Percentiles rank a stretch among this genome's conserved stretches.
phyloP scores from a whole-genome alignment of 2,113 vertebrate genomes.

The Rhinopomastus cyanomelas region DNA sequence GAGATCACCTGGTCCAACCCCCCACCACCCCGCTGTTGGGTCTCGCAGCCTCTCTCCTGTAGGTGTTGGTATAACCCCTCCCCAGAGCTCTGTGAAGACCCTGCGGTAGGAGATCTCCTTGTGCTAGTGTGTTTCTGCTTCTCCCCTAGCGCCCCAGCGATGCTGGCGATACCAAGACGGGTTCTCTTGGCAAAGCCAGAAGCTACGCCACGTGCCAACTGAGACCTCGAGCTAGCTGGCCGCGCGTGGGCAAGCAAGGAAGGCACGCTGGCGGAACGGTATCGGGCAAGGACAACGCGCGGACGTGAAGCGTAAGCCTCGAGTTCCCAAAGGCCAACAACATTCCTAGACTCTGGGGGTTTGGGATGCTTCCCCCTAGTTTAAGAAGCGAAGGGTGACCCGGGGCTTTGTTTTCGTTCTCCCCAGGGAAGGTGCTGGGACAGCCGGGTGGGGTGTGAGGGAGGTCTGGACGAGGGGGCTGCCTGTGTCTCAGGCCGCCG shows the following conservation, averaged over 20 bases:
- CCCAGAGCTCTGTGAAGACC: not conserved
- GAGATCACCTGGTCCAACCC: too few species aligned
- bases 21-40: too few species aligned
- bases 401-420: too few species aligned
- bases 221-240: not conserved
- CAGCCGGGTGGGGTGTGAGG: not conserved
- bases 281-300: not conserved
- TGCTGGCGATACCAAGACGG: too few species aligned
- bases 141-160: not conserved
- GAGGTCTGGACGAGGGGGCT: not conserved
- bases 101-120: too few species aligned
- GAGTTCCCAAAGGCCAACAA: too few species aligned
- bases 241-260: not conserved
- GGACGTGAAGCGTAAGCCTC: too few species aligned
- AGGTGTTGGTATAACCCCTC: not conserved
- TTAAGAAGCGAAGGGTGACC: too few species aligned
- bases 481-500: rapidly evolving
- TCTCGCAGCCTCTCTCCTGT: not conserved
- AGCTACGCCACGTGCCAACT: too few species aligned
- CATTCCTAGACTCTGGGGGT: too few species aligned
- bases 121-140: not conserved
- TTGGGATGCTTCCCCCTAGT: too few species aligned
- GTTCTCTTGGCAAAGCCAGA: not conserved
- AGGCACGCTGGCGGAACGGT: not conserved
- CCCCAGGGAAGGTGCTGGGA: not conserved